phyloP scores from a whole-genome alignment of 2,113 vertebrate species.

The Tauraco erythrolophus region DNA sequence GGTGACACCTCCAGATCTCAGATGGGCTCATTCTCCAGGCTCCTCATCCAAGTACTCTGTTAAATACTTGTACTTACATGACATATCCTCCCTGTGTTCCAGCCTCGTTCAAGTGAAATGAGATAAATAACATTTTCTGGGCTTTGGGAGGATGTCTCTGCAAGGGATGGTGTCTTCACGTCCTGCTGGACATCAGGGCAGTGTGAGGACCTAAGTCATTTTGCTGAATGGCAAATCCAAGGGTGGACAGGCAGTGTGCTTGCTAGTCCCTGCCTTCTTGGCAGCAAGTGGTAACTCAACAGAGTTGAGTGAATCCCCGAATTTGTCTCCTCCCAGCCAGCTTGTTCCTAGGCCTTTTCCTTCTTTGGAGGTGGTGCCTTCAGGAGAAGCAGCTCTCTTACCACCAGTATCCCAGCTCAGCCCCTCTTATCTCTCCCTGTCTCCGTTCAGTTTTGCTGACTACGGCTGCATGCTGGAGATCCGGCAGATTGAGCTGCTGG shows the following conservation, averaged over 20 bases:
- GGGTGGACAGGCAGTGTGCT: not conserved
- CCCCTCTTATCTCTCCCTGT: not conserved
- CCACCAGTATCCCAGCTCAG: not conserved
- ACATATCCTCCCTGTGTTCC: not conserved
- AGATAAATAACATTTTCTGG: not conserved
- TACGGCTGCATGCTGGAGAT: conserved; percentile 91
- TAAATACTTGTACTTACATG: not conserved
- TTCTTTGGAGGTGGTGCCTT: not conserved
- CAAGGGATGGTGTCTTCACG: not conserved
- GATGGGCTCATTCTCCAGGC: not conserved
- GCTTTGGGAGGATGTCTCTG: not conserved
- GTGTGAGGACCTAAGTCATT: not conserved
- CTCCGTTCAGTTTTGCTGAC: conserved; percentile 84
- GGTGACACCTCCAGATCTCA: not conserved
- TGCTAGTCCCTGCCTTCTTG: not conserved
- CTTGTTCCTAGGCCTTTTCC: not conserved
- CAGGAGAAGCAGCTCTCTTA: not conserved
- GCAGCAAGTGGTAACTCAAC: not conserved
- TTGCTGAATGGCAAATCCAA: not conserved
- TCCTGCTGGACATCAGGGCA: not conserved
- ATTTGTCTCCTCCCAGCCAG: not conserved
- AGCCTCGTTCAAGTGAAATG: not conserved
- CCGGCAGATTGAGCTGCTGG: conserved; percentile 78
- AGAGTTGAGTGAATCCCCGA: not conserved
- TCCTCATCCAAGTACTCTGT: not conserved